Percentiles rank a stretch among this genome's conserved stretches.
Conservation (phyloP, 2,113 vertebrate species). For the Thalassoma bifasciatum region DNA sequence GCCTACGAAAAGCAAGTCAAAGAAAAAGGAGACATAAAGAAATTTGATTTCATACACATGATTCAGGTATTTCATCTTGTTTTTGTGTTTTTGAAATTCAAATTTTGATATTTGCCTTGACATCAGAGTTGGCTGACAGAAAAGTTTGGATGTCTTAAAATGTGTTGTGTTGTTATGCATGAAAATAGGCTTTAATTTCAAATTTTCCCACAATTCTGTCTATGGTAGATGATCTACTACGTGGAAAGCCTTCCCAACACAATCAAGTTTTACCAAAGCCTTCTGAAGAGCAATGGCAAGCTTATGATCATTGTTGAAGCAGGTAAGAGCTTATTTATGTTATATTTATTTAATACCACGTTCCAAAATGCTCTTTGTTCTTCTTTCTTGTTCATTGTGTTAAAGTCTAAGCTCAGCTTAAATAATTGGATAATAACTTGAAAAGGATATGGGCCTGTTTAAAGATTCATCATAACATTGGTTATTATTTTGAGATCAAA, state of each 20-base stretch:
- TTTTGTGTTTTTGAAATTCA: no score
- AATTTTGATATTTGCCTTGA: not conserved
- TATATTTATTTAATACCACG: not conserved
- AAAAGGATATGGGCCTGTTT: no score
- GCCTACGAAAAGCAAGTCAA: slow-evolving; percentile 85
- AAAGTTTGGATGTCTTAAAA: not conserved
- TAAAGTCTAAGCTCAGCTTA: no score
- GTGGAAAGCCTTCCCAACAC: slow-evolving; percentile 75
- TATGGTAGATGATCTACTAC: slow-evolving; percentile 83
- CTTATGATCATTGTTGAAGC: slow-evolving; percentile 83
- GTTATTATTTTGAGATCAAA: no score
- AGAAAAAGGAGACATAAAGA: slow-evolving; percentile 79
- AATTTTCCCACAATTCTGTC: not conserved
- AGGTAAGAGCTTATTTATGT: slow-evolving; percentile 62
- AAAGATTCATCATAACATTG: no score
- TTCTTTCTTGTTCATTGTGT: not conserved
- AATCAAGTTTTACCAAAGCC: slow-evolving; percentile 84
- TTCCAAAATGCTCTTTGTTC: not conserved
- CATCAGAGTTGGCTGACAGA: not conserved
- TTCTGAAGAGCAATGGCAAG: slow-evolving; percentile 77
- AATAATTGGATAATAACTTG: no score
- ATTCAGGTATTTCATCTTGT: slow-evolving; percentile 85
- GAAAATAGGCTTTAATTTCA: not conserved
- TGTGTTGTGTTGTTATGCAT: not conserved
- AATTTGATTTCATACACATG: slow-evolving; percentile 93